phyloP scores from a whole-genome alignment of 2,113 vertebrate genomes.

The Prionailurus viverrinus region DNA sequence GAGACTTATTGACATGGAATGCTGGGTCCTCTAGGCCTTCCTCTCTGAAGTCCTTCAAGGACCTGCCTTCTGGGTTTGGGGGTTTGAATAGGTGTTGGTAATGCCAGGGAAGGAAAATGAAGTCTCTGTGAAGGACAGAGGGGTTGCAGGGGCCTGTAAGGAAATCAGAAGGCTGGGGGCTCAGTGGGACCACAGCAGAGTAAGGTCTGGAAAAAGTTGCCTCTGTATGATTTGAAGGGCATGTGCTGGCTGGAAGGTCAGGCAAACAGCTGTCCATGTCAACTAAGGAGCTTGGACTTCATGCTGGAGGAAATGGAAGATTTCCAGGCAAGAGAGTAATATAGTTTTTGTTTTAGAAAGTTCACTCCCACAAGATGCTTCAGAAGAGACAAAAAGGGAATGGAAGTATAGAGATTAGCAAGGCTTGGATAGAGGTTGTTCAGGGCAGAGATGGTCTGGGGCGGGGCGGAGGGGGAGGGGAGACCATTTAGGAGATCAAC shows the following conservation, averaged over 20 bases:
- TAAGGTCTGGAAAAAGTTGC: not conserved
- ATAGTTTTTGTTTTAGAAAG: not conserved
- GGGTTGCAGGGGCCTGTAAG: not conserved
- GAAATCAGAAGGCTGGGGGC: not conserved
- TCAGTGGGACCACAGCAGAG: not conserved
- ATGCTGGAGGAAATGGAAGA: not conserved
- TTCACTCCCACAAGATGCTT: not conserved
- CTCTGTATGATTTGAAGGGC: not conserved
- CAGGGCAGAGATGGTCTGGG: not conserved
- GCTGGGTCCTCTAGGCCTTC: not conserved
- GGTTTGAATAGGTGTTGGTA: not conserved
- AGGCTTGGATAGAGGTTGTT: not conserved
- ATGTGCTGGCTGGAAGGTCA: not conserved
- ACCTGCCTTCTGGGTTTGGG: not conserved
- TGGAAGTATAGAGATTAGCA: not conserved
- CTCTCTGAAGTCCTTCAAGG: not conserved
- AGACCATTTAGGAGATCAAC: not conserved
- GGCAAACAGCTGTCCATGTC: not conserved
- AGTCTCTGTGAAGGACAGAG: not conserved
- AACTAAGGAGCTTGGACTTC: not conserved
- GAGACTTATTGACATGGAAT: not conserved
- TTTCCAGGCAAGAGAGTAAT: not conserved
- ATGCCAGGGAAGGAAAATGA: not conserved
- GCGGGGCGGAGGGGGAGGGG: rapidly evolving
- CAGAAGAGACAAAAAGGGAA: not conserved